A percentile compares a stretch with the other conserved stretches of the same genome.
Evolutionary conservation across 2,797 vertebrate genomes (phyloP).

Genomic region (Pangasius larnaudii): DNA sequence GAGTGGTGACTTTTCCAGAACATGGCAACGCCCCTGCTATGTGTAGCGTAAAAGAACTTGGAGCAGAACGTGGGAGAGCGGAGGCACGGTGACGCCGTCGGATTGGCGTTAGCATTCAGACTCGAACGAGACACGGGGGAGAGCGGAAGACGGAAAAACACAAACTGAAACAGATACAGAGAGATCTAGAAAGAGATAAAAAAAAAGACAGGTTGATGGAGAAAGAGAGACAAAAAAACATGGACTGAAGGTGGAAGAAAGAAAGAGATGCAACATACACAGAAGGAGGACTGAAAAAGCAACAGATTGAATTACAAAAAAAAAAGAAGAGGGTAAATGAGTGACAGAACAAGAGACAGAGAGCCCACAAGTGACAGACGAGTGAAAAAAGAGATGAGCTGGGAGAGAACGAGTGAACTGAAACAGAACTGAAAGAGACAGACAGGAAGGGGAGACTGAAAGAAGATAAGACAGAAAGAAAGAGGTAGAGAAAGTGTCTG

Average conservation of each 20-base stretch:
- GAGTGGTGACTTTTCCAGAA: background rate
- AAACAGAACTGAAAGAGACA: conserved; percentile 3
- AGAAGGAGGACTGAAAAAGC: background rate
- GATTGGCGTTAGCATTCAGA: background rate
- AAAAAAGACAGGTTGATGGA: background rate
- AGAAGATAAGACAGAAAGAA: background rate
- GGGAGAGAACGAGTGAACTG: background rate
- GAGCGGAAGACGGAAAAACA: background rate
- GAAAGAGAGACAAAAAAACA: too few relatives aligned
- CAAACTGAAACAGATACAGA: background rate
- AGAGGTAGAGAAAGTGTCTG: background rate
- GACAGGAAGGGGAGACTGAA: conserved; percentile 12
- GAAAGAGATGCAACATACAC: background rate
- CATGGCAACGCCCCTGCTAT: background rate
- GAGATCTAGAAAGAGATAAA: background rate
- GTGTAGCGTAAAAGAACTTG: background rate
- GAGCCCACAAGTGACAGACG: background rate
- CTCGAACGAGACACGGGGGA: background rate
- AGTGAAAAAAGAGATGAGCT: background rate
- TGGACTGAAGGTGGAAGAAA: background rate
- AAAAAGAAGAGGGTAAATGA: background rate
- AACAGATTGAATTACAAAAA: background rate
- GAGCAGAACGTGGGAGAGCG: background rate
- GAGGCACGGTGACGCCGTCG: background rate
- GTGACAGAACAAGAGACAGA: background rate